Conservation (phyloP, 2,797 vertebrate genomes). For the Pachyuromys duprasi region DNA sequence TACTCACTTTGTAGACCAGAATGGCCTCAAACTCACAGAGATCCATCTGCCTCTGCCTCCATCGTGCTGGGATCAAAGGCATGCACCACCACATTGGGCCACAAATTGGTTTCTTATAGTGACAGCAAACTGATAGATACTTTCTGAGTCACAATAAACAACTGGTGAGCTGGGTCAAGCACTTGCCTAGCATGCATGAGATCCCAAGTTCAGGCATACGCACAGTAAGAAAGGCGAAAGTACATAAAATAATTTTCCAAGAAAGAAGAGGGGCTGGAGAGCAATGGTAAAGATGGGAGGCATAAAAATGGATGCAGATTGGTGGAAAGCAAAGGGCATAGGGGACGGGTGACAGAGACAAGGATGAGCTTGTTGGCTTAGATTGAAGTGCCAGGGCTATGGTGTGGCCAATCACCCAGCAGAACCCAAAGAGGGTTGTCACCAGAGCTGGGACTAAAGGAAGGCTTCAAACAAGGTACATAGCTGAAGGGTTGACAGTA, state of each 20-base stretch:
- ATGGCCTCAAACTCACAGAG: too few relatives aligned
- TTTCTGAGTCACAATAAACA: slow-evolving; percentile 1
- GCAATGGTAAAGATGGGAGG: not conserved
- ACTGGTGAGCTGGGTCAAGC: not conserved
- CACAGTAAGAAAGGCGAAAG: not conserved
- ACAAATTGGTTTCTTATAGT: not conserved
- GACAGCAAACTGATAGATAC: not conserved
- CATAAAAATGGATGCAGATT: not conserved
- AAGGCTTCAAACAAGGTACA: not conserved
- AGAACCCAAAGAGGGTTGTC: not conserved
- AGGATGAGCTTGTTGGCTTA: not conserved
- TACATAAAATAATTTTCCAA: not conserved
- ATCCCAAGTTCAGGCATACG: not conserved
- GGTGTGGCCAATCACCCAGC: too few relatives aligned
- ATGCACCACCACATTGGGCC: too few relatives aligned
- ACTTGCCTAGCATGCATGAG: not conserved
- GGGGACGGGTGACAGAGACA: not conserved
- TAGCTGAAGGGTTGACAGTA: not conserved
- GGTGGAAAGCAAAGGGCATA: not conserved
- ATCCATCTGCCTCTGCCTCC: too few relatives aligned
- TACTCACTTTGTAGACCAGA: too few relatives aligned
- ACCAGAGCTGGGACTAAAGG: not conserved
- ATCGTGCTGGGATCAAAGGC: too few relatives aligned
- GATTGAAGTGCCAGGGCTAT: not conserved
- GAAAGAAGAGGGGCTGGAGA: not conserved